Percentiles rank a stretch among this genome's conserved stretches.
These are phyloP conservation scores for Pristionchus exspectatus DNA, from an alignment of 2,888 invertebrate genomes.

Conservation along the genomic window DNA sequence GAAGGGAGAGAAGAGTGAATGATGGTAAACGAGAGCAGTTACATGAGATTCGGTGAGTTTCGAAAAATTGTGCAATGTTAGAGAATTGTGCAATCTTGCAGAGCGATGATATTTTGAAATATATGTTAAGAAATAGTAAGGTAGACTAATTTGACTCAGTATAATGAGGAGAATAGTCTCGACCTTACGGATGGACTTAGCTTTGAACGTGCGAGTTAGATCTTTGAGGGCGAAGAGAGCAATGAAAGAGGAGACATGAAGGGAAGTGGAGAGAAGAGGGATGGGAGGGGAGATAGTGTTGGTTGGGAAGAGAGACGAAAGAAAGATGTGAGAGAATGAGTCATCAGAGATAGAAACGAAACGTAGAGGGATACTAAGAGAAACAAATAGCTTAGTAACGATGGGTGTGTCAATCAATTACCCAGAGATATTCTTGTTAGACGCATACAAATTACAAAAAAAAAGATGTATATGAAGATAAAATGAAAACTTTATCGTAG, in stretches of 20 bases:
- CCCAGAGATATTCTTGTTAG: not conserved
- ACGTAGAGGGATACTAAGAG: not conserved
- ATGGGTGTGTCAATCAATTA: not conserved
- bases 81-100: constrained; percentile 37
- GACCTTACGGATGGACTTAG: not conserved
- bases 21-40: not conserved
- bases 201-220: not conserved
- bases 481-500: constrained; percentile 18
- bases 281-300: not conserved
- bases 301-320: not conserved
- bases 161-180: not conserved
- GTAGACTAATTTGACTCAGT: not conserved
- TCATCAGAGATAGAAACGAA: constrained; percentile 19
- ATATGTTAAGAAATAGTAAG: not conserved
- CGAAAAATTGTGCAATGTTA: constrained; percentile 9
- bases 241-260: not conserved
- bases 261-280: not conserved
- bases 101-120: not conserved
- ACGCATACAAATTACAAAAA: not conserved
- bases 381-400: not conserved
- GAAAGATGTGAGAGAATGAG: not conserved
- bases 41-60: not conserved
- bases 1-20: not conserved
- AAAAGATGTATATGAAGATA: not conserved
- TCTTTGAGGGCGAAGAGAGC: not conserved